Base-by-base conservation (phyloP, 1,140 invertebrate species). In the Rhyacophila brunnea region DNA sequence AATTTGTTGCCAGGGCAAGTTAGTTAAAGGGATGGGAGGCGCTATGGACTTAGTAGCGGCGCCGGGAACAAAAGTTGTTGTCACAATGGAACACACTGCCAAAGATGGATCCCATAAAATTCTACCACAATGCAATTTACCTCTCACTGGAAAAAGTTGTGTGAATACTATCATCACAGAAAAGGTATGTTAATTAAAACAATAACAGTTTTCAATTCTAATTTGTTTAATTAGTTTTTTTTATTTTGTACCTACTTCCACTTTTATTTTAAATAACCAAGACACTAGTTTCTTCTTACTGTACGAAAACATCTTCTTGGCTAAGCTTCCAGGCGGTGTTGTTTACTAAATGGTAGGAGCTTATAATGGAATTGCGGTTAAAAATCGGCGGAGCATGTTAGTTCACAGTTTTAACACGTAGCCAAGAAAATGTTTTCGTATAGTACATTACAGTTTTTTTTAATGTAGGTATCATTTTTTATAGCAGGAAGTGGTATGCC, bases 21-120 rank as follows among this genome's bases (percentile, higher is more conserved):
- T 99, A 74, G 95, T 99, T 0, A 99, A 99, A 80, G 96, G 96
- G 38, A 99, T 99, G 96, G 97, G 98, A 38, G 97, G 97, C 17
- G 97, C 98, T 0, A 99, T 99, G 97, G 98, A 99, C 78, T 79
- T 99, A 32, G 96, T 99, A 13, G 88, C 93, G 9, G 85, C 90
- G 1, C 86, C 88, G 2, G 81, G 82, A 14, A 97, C 95, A 0
- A 97, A 93, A 81, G 96, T 99, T 0, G 85, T 99, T 10, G 87
- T 99, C 0, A 95, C 93, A 6, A 99, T 99, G 96, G 96, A 99
- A 72, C 98, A 99, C 71, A 87, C 85, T 36, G 87, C 95, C 1
- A 96, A 96, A 74, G 87, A 90, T 72, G 96, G 96, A 10, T 84
- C 82, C 18, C 91, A 91, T 17, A 99, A 99, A 81, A 99, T 99